Base-by-base conservation (phyloP, 2,888 invertebrate species). In the Coenonympha glycerion region DNA sequence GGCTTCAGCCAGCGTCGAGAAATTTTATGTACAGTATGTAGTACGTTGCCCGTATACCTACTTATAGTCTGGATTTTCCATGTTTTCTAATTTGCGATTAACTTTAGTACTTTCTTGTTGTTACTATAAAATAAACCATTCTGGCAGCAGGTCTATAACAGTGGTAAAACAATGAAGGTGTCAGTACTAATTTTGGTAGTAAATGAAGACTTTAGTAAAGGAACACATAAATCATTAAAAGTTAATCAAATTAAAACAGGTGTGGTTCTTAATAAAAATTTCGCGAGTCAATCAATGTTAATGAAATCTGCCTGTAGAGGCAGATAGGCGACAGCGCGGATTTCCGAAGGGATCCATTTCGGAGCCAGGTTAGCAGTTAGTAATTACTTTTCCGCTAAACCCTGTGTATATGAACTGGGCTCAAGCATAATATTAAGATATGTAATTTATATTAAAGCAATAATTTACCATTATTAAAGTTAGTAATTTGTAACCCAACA, bases 321-420 rank as follows among this genome's bases (percentile, higher is more conserved):
- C 19, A 36, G 36, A n/a, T n/a, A n/a, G n/a, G n/a, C n/a, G n/a
- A 36, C 19, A 36, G 6, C 19, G 2, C 19, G 19, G 15, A 36
- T n/a, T 36, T 36, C 2, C 13, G 26, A 34, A 18, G 41, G 24
- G 41, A 42, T 42, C 24, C 24, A 26, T 34, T 48, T 19, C 24
- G 48, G 34, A 19, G 34, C 31, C 47, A 22, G 39, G 47, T 48
- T 41, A 41, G 33, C 39, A 11, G n/a, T 30, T 16, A 24, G 24
- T 48, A 41, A 48, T 48, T 48, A 41, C 40, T 33, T 48, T 26
- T 19, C 34, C 18, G 19, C 19, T 34, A n/a, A 34, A 18, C 19
- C 9, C n/a, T 34, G 3, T 15, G 15, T 33, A 19, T 9, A 5
- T 19, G 19, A n/a, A 19, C n/a, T 34, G 34, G 18, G 18, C 4